Evolutionary conservation across 37 sponge, comb jelly and placozoan species (phyloP).

Genomic region (Eunapius fragilis): DNA sequence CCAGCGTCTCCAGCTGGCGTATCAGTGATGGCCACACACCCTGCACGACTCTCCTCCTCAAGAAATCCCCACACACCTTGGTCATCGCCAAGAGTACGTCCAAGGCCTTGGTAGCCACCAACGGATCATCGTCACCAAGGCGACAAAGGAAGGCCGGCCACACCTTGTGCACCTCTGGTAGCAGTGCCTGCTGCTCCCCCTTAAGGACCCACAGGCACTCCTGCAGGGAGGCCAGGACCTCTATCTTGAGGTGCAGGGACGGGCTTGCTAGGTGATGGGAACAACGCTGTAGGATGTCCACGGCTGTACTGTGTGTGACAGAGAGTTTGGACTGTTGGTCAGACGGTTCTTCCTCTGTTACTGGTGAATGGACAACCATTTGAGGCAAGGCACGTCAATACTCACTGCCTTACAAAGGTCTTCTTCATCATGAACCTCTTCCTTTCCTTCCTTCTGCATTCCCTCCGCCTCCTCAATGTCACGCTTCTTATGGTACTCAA

Average conservation of each 20-base stretch:
- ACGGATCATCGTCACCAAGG: constrained; percentile 45
- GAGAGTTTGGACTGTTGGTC: constrained; percentile 21
- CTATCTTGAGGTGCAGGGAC: constrained; percentile 3
- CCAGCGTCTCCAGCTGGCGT: constrained; percentile 26
- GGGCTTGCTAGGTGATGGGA: constrained; percentile 43
- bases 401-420: constrained; percentile 6
- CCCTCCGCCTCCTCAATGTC: not conserved
- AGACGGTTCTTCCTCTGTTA: not conserved
- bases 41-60: constrained; percentile 53
- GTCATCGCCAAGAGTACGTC: constrained; percentile 56
- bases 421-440: not conserved
- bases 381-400: not conserved
- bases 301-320: constrained; percentile 14
- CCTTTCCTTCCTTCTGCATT: not conserved
- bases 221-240: constrained; percentile 28
- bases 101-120: constrained; percentile 55
- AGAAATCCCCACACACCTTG: constrained; percentile 65
- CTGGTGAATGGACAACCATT: not conserved
- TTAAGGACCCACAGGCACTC: constrained; percentile 32
- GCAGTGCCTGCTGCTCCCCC: constrained; percentile 26
- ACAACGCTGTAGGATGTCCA: constrained; percentile 46
- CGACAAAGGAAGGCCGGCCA: constrained; percentile 64
- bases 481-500: constrained; percentile 45
- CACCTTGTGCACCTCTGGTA: constrained; percentile 50
- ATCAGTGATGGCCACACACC: constrained; percentile 61